phyloP scores from a whole-genome alignment of 2,113 vertebrate species.

The Aptenodytes forsteri region DNA sequence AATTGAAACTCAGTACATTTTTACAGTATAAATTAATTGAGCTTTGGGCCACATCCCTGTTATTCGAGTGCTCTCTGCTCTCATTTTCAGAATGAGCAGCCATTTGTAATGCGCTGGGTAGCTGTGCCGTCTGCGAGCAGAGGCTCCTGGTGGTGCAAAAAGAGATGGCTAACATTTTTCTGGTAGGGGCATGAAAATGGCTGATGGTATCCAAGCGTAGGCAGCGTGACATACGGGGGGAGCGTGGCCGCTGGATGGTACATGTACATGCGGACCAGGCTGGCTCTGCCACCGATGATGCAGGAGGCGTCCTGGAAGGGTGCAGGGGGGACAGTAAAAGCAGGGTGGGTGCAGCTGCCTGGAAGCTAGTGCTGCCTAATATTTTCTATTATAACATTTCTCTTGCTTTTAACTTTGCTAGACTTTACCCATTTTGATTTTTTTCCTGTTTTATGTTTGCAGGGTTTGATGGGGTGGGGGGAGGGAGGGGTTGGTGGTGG shows the following conservation, averaged over 20 bases:
- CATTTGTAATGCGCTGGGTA: neutral
- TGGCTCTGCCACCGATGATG: neutral
- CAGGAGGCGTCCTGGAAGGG: neutral
- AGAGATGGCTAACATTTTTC: neutral
- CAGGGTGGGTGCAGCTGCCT: neutral
- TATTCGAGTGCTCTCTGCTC: neutral
- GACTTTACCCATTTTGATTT: neutral
- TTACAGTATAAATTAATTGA: slow-evolving; percentile 51
- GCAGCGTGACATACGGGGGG: neutral
- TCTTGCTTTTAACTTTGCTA: neutral
- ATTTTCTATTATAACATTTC: neutral
- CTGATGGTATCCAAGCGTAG: neutral
- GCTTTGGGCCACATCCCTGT: slow-evolving; percentile 14
- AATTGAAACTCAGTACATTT: slow-evolving; percentile 37
- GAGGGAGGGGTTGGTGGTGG: neutral
- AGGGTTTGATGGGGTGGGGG: neutral
- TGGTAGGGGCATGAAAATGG: neutral
- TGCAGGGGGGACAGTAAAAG: neutral
- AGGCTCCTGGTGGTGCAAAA: neutral
- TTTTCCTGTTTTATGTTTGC: neutral
- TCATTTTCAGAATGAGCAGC: neutral
- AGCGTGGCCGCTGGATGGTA: rapidly evolving
- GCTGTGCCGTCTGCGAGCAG: neutral
- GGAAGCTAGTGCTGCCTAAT: neutral
- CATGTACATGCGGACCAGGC: rapidly evolving